phyloP scores from a whole-genome alignment of 1,140 invertebrate genomes.

The Cotesia vestalis region DNA sequence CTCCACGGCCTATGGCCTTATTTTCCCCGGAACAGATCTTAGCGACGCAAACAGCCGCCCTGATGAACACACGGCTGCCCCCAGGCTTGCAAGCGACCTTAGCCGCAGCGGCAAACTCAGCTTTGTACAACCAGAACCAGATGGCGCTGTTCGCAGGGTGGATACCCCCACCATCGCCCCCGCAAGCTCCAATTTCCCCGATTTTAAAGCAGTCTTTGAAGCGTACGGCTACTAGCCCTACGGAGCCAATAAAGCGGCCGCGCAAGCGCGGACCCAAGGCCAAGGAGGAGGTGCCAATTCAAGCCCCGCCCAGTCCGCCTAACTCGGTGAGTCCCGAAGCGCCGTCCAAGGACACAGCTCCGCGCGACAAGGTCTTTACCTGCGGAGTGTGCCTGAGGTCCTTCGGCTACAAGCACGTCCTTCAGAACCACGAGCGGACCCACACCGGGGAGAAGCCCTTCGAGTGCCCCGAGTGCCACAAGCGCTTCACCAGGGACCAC shows the following conservation, averaged over 20 bases:
- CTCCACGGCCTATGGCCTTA: background rate
- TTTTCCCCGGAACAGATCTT: too few relatives aligned
- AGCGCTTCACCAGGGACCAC: slow-evolving; percentile 94
- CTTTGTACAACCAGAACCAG: too few relatives aligned
- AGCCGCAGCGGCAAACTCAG: too few relatives aligned
- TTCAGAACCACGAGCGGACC: slow-evolving; percentile 95
- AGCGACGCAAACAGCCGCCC: too few relatives aligned
- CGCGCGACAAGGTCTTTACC: slow-evolving; percentile 83
- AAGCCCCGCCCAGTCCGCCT: slow-evolving; percentile 60
- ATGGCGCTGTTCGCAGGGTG: too few relatives aligned
- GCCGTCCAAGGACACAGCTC: slow-evolving; percentile 60
- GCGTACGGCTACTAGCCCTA: too few relatives aligned
- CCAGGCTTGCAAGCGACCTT: too few relatives aligned
- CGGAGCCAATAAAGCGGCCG: slow-evolving; percentile 46
- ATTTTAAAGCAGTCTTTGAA: too few relatives aligned
- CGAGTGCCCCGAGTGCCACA: slow-evolving; percentile 92
- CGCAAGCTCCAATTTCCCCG: too few relatives aligned
- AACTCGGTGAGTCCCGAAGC: slow-evolving; percentile 61
- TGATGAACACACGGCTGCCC: too few relatives aligned
- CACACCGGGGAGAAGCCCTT: slow-evolving; percentile 98
- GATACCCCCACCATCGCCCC: too few relatives aligned
- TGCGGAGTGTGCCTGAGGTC: slow-evolving; percentile 86
- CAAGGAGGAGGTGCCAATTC: slow-evolving; percentile 50
- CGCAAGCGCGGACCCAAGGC: slow-evolving; percentile 55
- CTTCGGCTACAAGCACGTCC: slow-evolving; percentile 94